Evolutionary conservation across 2,888 invertebrate genomes (phyloP).

Genomic region (Synanthedon formicaeformis): DNA sequence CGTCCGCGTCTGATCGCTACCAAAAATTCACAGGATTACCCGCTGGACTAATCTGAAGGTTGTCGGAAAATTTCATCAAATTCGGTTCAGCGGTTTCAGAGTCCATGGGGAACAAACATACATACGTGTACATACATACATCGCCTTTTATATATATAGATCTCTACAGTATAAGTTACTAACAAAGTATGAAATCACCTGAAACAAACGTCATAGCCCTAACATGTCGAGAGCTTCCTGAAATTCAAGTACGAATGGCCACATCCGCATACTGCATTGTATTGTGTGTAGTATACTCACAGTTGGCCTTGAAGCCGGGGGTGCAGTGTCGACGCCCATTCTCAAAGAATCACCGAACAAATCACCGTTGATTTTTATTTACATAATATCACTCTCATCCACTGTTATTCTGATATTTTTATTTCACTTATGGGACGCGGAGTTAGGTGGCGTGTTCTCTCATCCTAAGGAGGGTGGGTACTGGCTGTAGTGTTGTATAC

Average conservation of each 20-base stretch:
- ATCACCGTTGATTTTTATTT: neutral
- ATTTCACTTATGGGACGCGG: constrained; percentile 18
- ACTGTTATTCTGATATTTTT: constrained; percentile 14
- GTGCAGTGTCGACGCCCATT: constrained; percentile 55
- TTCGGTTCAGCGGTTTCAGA: too few species aligned
- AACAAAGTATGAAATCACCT: too few species aligned
- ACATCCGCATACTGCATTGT: neutral
- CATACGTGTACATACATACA: too few species aligned
- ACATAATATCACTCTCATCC: constrained; percentile 3
- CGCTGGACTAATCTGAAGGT: too few species aligned
- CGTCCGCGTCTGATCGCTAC: too few species aligned
- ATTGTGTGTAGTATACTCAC: constrained; percentile 24
- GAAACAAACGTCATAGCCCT: too few species aligned
- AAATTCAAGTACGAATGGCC: neutral
- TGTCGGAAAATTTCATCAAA: too few species aligned
- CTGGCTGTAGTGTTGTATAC: constrained; percentile 15
- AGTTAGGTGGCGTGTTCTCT: constrained; percentile 30
- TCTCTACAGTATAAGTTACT: too few species aligned
- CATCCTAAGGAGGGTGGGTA: constrained; percentile 29
- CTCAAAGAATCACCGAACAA: constrained; percentile 2
- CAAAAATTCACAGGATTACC: too few species aligned
- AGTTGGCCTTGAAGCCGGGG: constrained; percentile 27
- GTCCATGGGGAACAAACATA: too few species aligned
- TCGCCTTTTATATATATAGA: too few species aligned
- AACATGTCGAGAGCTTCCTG: neutral